Percentiles rank a stretch among this genome's conserved stretches.
phyloP scores from a whole-genome alignment of 2,888 invertebrate genomes.

The Hydriomena furcata region DNA sequence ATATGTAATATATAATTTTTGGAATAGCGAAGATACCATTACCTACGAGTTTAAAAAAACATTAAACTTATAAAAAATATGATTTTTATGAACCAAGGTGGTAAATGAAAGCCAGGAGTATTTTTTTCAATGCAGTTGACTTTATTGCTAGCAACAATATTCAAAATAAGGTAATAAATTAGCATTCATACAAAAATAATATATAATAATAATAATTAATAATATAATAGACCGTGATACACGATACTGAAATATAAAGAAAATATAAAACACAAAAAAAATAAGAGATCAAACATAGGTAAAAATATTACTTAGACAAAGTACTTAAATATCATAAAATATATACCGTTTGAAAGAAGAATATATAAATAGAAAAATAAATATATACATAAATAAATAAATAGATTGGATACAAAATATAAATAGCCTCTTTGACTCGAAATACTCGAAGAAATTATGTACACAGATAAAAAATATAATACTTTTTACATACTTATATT shows the following conservation, averaged over 20 bases:
- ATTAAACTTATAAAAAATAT: too few species aligned
- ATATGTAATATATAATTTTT: too few species aligned
- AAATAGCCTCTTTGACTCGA: constrained; percentile 27
- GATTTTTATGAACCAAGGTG: too few species aligned
- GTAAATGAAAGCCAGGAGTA: constrained; percentile 1
- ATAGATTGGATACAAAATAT: constrained; percentile 18
- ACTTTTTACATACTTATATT: constrained; percentile 30
- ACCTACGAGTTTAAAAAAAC: too few species aligned
- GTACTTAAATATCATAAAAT: constrained; percentile 26
- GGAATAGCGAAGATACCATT: too few species aligned
- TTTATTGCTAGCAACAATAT: constrained; percentile 38
- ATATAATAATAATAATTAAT: constrained; percentile 36
- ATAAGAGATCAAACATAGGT: constrained; percentile 38
- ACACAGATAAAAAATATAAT: constrained; percentile 35
- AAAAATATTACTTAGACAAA: constrained; percentile 36
- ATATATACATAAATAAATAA: constrained; percentile 31
- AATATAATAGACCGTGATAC: constrained; percentile 43
- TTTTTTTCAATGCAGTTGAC: constrained; percentile 30
- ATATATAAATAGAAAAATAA: constrained; percentile 21
- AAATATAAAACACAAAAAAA: constrained; percentile 36
- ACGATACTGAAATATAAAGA: constrained; percentile 54
- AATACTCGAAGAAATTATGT: constrained; percentile 23
- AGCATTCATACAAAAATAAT: constrained; percentile 48
- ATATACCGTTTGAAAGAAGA: constrained; percentile 18
- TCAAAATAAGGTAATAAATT: constrained; percentile 41